Evolutionary conservation across 2,113 vertebrate genomes (phyloP).

Genomic region (Felis catus): DNA sequence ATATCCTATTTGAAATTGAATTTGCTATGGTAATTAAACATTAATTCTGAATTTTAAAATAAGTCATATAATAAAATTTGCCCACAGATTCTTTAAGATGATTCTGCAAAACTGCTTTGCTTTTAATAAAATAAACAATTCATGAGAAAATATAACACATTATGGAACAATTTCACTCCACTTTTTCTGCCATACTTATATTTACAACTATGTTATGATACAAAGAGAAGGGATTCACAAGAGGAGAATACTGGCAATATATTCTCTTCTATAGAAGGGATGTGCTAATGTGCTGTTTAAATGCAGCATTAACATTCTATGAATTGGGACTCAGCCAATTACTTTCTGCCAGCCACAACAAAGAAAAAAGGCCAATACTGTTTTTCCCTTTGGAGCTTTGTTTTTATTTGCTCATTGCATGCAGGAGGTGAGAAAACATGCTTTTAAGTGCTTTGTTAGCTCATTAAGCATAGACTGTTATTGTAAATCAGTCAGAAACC

Average conservation of each 20-base stretch:
- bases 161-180: neutral
- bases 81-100: neutral
- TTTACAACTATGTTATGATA: constrained; percentile 22
- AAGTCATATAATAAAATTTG: neutral
- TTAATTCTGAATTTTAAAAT: constrained; percentile 28
- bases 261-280: neutral
- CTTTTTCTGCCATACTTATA: constrained; percentile 28
- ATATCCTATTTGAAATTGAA: neutral
- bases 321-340: neutral
- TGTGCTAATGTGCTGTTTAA: constrained; percentile 53
- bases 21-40: neutral
- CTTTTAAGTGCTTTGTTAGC: constrained; percentile 52
- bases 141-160: neutral
- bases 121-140: constrained; percentile 46
- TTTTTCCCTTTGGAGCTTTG: constrained; percentile 19
- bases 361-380: neutral
- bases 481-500: constrained; percentile 34
- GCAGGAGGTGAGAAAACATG: constrained; percentile 34
- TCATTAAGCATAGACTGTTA: constrained; percentile 40
- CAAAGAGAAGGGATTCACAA: neutral
- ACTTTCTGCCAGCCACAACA: constrained; percentile 20
- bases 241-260: neutral
- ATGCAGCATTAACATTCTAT: constrained; percentile 30
- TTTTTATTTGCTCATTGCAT: constrained; percentile 42
- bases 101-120: neutral